These are phyloP conservation scores for Heliothis peltigera DNA, from an alignment of 2,888 invertebrate genomes.

Conservation along the genomic window DNA sequence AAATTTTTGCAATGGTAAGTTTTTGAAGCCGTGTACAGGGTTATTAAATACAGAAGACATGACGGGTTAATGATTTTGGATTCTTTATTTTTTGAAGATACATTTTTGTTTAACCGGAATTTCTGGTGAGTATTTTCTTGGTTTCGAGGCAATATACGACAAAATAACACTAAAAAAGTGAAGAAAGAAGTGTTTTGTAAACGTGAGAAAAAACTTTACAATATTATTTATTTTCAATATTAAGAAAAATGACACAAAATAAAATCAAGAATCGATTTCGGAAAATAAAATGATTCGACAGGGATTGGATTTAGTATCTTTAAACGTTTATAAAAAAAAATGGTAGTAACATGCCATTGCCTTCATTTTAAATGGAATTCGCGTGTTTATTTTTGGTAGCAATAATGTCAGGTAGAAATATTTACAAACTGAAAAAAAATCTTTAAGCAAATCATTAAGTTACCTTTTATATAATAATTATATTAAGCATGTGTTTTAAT, in stretches of 20 bases:
- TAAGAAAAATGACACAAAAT: too few relatives aligned
- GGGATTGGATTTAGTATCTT: too few relatives aligned
- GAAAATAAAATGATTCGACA: too few relatives aligned
- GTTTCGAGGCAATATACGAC: not conserved
- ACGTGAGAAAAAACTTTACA: too few relatives aligned
- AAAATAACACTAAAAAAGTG: not conserved
- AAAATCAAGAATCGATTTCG: too few relatives aligned
- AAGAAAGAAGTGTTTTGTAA: too few relatives aligned
- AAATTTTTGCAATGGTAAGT: conserved; percentile 17
- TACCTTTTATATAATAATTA: not conserved
- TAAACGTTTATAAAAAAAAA: too few relatives aligned
- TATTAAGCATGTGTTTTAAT: not conserved
- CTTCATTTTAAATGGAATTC: too few relatives aligned
- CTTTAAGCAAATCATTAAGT: not conserved
- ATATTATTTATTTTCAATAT: too few relatives aligned
- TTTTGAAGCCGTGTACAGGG: conserved; percentile 6
- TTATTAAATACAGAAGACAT: conserved; percentile 9
- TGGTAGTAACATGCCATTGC: too few relatives aligned
- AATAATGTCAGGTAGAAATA: too few relatives aligned
- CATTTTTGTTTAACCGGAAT: conserved; percentile 2
- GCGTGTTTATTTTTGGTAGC: too few relatives aligned
- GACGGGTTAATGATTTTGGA: conserved; percentile 8
- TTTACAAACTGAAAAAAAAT: not conserved
- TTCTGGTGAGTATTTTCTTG: conserved; percentile 12
- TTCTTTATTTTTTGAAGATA: conserved; percentile 12